These are phyloP conservation scores for Epinotia brunnichana DNA, from an alignment of 2,888 invertebrate species.

Conservation along the genomic window DNA sequence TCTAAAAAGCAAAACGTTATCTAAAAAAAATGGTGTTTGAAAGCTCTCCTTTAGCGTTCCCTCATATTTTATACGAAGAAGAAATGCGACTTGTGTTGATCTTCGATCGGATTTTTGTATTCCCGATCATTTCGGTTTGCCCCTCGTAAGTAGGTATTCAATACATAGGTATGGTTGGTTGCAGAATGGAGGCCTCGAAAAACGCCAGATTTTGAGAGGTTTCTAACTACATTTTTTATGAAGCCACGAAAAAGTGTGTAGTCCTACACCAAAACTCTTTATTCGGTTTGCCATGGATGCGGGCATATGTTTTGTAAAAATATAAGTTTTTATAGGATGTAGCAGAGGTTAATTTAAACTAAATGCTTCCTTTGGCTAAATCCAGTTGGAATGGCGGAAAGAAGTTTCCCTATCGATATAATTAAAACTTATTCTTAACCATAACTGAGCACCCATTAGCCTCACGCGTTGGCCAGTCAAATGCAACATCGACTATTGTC, in stretches of 20 bases:
- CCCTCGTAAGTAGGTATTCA: not conserved
- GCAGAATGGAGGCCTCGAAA: not conserved
- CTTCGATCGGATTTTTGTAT: too few relatives aligned
- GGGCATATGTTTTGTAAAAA: not conserved
- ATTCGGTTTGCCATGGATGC: not conserved
- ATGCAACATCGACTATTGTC: slow-evolving; percentile 36
- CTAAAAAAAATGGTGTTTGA: too few relatives aligned
- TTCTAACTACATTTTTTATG: not conserved
- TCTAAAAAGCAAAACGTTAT: too few relatives aligned
- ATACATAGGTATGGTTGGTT: not conserved
- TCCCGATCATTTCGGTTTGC: too few relatives aligned
- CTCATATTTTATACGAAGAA: too few relatives aligned
- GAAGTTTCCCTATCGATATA: slow-evolving; percentile 4
- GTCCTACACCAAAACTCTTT: not conserved
- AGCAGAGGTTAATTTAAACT: not conserved
- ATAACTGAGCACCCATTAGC: slow-evolving; percentile 40
- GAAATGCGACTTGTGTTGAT: too few relatives aligned
- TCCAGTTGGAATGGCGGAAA: slow-evolving; percentile 26
- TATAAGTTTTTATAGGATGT: not conserved
- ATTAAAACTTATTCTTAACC: slow-evolving; percentile 36
- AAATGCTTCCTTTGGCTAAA: slow-evolving; percentile 19
- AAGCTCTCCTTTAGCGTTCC: too few relatives aligned
- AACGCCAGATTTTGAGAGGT: not conserved
- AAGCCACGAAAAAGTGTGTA: not conserved
- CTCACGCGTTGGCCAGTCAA: slow-evolving; percentile 31